Base-by-base conservation (phyloP, 2,888 invertebrate species). In the Lapara coniferarum region DNA sequence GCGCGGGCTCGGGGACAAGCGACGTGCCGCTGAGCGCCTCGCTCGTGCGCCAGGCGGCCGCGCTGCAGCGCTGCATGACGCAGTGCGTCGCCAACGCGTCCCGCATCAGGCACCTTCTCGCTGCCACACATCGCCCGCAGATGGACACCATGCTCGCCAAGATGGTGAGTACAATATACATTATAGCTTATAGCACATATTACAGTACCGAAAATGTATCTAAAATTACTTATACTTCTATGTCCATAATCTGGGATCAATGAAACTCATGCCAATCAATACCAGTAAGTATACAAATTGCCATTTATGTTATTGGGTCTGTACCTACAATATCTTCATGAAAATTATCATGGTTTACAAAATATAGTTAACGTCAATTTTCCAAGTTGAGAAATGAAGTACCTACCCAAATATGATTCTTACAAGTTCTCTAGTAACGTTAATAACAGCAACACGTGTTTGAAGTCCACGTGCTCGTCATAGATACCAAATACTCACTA, bases 61-160 rank as follows among this genome's bases (percentile, higher is more conserved):
- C 92, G 78, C 88, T 94, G 85, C 93, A 92, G 84, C 89, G 90
- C 83, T 89, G 91, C 87, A 94, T 94, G 89, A 88, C 90, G 78
- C 92, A 93, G 83, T 93, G 93, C 84, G 91, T 94, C 44, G 87
- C 87, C 80, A 93, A 94, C 87, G 93, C 94, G 10, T 78, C 87
- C 69, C 85, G 88, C 75, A 94, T 94, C 79, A 89, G 93, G 2
- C 85, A 86, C 53, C 85, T 91, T 80, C 87, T 94, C 73, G 83
- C 91, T 69, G 89, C 89, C 76, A 81, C 89, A 59, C 92, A 93
- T 76, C 91, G 86, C 75, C 92, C 93, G 67, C 90, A 92, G 82
- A 94, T 94, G 94, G 94, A 94, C 81, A 81, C 87, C 73, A 82
- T 94, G 89, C 91, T 94, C 72, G 91, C 90, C 63, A 94, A 93